These are phyloP conservation scores for Lontra canadensis DNA, from an alignment of 2,113 vertebrate species.

Conservation along the genomic window DNA sequence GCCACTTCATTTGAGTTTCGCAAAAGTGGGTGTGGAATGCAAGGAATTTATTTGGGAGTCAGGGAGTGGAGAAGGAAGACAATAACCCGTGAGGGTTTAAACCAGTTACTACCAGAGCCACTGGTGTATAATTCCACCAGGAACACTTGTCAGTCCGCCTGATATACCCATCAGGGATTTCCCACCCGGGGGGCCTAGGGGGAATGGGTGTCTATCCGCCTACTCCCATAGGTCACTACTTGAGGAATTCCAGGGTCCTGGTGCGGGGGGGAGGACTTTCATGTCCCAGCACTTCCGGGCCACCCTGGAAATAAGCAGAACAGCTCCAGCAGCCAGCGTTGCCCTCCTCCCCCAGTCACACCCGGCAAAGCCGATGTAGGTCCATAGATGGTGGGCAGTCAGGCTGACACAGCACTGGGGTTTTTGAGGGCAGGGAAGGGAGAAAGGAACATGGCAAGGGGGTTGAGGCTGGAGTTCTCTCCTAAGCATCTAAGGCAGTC, in stretches of 20 bases:
- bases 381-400: neutral
- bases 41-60: neutral
- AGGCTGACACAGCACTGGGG: neutral
- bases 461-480: neutral
- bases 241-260: neutral
- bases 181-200: neutral
- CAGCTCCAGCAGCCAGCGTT: neutral
- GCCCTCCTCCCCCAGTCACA: neutral
- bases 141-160: neutral
- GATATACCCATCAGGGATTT: neutral
- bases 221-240: neutral
- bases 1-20: neutral
- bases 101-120: neutral
- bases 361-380: neutral
- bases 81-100: neutral
- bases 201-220: neutral
- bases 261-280: neutral
- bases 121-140: neutral
- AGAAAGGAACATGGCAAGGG: neutral
- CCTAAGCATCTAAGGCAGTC: neutral
- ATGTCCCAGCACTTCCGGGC: neutral
- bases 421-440: neutral
- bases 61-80: neutral
- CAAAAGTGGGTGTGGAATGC: neutral
- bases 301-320: neutral